Conservation (phyloP, 2,888 invertebrate species). For the Drosophila neonasuta region DNA sequence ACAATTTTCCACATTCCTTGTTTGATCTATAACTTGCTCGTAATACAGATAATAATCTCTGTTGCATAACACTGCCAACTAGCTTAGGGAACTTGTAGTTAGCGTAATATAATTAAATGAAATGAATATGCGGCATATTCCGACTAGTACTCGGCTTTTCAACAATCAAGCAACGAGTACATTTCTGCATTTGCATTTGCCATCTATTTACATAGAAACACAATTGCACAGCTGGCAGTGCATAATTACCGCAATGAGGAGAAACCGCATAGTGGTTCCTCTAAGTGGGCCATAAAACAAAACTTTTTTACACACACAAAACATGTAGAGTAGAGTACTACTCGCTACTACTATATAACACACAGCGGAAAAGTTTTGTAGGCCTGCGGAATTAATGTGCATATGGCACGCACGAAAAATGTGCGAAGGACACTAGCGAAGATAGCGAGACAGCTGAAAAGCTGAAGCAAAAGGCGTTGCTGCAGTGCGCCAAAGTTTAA, state of each 20-base stretch:
- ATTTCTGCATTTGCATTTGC: conserved; percentile 41
- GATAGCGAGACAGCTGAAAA: conserved; percentile 6
- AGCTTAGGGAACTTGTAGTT: not conserved
- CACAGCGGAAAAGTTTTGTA: conserved; percentile 49
- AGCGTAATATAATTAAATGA: conserved; percentile 19
- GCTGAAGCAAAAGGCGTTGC: conserved; percentile 51
- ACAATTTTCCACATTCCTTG: not conserved
- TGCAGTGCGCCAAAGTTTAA: conserved; percentile 73
- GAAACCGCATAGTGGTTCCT: conserved; percentile 63
- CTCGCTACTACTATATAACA: not conserved
- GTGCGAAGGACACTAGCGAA: conserved; percentile 29
- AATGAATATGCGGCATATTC: conserved; percentile 30
- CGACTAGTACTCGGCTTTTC: conserved; percentile 4
- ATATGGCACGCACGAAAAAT: conserved; percentile 66
- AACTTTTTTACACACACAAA: conserved; percentile 54
- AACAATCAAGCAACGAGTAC: not conserved
- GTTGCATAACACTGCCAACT: not conserved
- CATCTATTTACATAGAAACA: conserved; percentile 50
- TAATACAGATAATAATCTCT: not conserved
- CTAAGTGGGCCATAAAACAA: conserved; percentile 72
- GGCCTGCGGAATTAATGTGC: conserved; percentile 69
- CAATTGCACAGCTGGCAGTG: conserved; percentile 61
- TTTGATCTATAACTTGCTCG: not conserved
- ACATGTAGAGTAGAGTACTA: conserved; percentile 1
- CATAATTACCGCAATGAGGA: conserved; percentile 64